Evolutionary conservation across 2,797 vertebrate species (phyloP).

Genomic region (Melanotaenia trifasciata): DNA sequence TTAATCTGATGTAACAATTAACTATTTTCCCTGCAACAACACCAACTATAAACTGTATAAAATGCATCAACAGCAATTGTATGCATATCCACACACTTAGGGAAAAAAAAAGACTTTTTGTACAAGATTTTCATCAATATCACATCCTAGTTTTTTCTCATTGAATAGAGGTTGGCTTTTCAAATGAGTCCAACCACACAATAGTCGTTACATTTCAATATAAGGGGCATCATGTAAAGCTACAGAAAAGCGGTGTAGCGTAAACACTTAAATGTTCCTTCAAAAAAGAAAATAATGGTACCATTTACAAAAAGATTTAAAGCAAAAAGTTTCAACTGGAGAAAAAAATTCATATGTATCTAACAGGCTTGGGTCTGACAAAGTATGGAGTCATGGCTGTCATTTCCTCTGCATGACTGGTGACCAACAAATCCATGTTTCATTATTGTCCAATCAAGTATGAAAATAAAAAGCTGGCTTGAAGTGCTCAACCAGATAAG

Average conservation of each 20-base stretch:
- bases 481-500: conserved; percentile 36
- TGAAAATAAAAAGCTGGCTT: conserved; percentile 39
- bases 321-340: conserved; percentile 44
- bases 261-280: conserved; percentile 26
- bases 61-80: conserved; percentile 67
- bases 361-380: conserved; percentile 38
- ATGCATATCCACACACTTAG: conserved; percentile 41
- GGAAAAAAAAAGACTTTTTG: conserved; percentile 53
- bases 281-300: conserved; percentile 42
- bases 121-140: conserved; percentile 67
- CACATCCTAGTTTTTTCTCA: conserved; percentile 51
- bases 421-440: conserved; percentile 27
- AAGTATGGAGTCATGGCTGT: conserved; percentile 46
- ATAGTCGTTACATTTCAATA: conserved; percentile 36
- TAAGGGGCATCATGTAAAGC: conserved; percentile 41
- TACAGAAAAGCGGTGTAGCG: conserved; percentile 37
- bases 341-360: conserved; percentile 40
- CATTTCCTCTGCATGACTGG: conserved; percentile 30
- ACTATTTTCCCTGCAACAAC: conserved; percentile 57
- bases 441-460: conserved; percentile 38
- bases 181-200: conserved; percentile 14
- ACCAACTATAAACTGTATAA: conserved; percentile 66
- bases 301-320: conserved; percentile 63
- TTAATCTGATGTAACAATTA: conserved; percentile 39
- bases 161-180: conserved; percentile 8